Percentiles rank a stretch among this genome's conserved stretches.
Conservation (phyloP, 2,888 invertebrate species). For the Idaea dimidiata region DNA sequence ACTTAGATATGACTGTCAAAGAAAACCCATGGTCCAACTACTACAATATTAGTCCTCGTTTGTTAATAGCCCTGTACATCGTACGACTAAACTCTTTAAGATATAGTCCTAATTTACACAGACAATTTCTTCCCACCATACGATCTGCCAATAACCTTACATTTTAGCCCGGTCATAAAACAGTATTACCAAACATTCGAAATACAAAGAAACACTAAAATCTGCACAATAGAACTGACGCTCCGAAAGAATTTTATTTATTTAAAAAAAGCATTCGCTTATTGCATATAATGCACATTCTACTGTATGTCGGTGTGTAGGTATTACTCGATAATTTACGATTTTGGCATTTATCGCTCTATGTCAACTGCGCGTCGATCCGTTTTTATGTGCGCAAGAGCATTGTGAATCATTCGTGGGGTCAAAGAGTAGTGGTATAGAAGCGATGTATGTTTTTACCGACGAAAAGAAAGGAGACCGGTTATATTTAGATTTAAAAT, state of each 20-base stretch:
- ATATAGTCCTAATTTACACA: no score
- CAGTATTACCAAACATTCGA: constrained; percentile 18
- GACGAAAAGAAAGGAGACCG: background rate
- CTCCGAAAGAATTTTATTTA: constrained; percentile 61
- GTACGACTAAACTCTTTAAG: no score
- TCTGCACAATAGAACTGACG: constrained; percentile 40
- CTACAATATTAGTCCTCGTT: no score
- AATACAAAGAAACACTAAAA: constrained; percentile 43
- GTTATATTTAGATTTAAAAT: no score
- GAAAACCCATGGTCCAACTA: no score
- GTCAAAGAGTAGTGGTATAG: constrained; percentile 35
- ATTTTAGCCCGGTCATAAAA: constrained; percentile 38
- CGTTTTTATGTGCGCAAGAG: constrained; percentile 52
- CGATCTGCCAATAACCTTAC: constrained; percentile 16
- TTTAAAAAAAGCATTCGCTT: constrained; percentile 48
- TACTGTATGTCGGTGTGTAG: constrained; percentile 49
- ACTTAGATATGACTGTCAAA: no score
- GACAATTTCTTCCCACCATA: background rate
- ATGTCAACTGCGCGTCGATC: constrained; percentile 65
- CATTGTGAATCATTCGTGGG: constrained; percentile 48
- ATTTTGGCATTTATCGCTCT: constrained; percentile 66
- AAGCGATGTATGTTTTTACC: constrained; percentile 14
- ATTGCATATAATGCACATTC: constrained; percentile 65
- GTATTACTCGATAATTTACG: constrained; percentile 64
- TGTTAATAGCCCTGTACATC: no score